Conservation (phyloP, 1,140 invertebrate species). For the Pissodes strobi region DNA sequence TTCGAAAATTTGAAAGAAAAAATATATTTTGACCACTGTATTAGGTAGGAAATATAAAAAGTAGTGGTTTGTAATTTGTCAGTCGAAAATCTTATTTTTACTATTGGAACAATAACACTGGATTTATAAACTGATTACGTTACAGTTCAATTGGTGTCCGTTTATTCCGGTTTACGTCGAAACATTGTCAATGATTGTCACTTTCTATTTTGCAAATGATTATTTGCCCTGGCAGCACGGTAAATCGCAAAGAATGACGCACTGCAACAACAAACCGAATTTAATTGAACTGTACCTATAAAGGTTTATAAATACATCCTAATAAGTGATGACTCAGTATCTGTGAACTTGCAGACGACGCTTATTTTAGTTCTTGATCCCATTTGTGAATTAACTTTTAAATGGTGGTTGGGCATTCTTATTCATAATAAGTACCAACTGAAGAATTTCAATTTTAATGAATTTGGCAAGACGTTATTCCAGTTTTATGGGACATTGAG, state of each 20-base stretch:
- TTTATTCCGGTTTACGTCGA: neutral
- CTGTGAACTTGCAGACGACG: constrained; percentile 10
- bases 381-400: constrained; percentile 21
- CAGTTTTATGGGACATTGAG: constrained; percentile 55
- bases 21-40: constrained; percentile 3
- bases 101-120: neutral
- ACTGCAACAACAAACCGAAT: too few relatives aligned
- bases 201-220: too few relatives aligned
- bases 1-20: too few relatives aligned
- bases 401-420: constrained; percentile 36
- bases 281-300: too few relatives aligned
- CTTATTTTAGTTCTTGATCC: constrained; percentile 9
- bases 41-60: neutral
- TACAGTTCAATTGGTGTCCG: neutral
- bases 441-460: constrained; percentile 46
- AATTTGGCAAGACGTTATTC: constrained; percentile 51
- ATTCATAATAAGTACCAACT: constrained; percentile 43
- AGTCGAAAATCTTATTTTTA: constrained; percentile 2
- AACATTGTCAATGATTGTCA: too few relatives aligned
- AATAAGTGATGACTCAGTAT: constrained; percentile 12
- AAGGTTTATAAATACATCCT: too few relatives aligned
- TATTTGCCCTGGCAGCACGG: too few relatives aligned
- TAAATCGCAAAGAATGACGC: too few relatives aligned
- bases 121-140: constrained; percentile 1
- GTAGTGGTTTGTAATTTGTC: constrained; percentile 9